Evolutionary conservation across 2,113 vertebrate genomes (phyloP).

Genomic region (Eonycteris spelaea): DNA sequence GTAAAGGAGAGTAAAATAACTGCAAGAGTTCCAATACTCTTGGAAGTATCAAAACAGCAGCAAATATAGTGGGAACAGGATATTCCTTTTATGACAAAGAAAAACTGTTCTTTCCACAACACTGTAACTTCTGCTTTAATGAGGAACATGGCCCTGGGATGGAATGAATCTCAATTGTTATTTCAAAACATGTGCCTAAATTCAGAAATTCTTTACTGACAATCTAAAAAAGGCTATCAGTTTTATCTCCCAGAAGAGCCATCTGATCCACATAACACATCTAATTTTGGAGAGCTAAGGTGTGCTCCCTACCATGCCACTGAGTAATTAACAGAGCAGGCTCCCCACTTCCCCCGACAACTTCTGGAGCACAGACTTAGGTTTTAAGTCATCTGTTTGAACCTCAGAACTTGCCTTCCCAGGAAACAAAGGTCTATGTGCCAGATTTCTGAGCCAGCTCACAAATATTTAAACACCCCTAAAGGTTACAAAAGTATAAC

Average conservation of each 20-base stretch:
- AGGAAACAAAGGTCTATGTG: neutral
- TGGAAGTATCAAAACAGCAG: conserved; percentile 52
- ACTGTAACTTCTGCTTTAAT: conserved; percentile 45
- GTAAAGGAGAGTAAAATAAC: conserved; percentile 51
- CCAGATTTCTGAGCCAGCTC: conserved; percentile 16
- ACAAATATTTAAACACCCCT: conserved; percentile 15
- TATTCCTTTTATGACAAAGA: conserved; percentile 53
- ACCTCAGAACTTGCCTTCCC: conserved; percentile 7
- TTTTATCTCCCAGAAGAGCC: conserved; percentile 7
- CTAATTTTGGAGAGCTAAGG: neutral
- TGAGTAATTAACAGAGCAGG: conserved; percentile 3
- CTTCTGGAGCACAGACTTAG: neutral
- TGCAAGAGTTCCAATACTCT: conserved; percentile 19
- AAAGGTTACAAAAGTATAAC: conserved; percentile 18
- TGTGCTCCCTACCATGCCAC: neutral
- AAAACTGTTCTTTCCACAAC: conserved; percentile 45
- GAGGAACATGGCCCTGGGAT: conserved; percentile 22
- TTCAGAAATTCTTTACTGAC: conserved; percentile 20
- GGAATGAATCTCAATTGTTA: neutral
- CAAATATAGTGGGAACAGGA: conserved; percentile 53
- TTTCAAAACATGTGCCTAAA: conserved; percentile 40
- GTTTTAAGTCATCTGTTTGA: conserved; percentile 22
- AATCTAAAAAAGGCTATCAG: conserved; percentile 25
- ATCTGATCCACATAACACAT: neutral
- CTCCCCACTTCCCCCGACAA: neutral